A percentile compares a stretch with the other conserved stretches of the same genome.
Evolutionary conservation across 2,113 vertebrate species (phyloP).

Genomic region (Corvus hawaiiensis): DNA sequence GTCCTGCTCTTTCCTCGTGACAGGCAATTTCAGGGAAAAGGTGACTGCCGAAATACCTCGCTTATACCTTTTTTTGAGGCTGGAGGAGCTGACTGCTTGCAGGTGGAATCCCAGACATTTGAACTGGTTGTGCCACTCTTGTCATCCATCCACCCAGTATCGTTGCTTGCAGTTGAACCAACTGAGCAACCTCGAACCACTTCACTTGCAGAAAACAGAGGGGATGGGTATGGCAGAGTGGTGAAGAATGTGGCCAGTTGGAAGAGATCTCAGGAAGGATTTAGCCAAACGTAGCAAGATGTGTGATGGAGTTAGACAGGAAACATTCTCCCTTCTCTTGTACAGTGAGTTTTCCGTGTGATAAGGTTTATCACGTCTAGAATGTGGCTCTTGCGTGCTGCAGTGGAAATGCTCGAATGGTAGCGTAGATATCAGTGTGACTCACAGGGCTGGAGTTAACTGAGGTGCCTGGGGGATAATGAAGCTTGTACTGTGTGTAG

Average conservation of each 20-base stretch:
- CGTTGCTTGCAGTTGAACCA: not conserved
- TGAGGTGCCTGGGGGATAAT: not conserved
- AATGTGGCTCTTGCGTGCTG: not conserved
- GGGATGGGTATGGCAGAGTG: not conserved
- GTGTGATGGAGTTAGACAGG: not conserved
- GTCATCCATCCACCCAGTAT: not conserved
- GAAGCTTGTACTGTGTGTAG: not conserved
- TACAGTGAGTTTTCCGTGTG: not conserved
- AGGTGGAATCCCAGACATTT: not conserved
- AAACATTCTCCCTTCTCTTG: not conserved
- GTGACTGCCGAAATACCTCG: not conserved
- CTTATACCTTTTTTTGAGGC: not conserved
- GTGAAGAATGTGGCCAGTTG: not conserved
- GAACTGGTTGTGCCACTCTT: not conserved
- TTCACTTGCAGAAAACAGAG: not conserved
- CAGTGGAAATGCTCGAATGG: not conserved
- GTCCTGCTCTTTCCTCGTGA: not conserved
- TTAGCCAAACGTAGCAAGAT: not conserved
- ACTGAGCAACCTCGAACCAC: not conserved
- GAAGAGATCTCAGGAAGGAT: not conserved
- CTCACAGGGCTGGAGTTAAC: not conserved
- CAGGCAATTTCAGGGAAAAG: not conserved
- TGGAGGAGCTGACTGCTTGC: not conserved
- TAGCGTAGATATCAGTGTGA: not conserved
- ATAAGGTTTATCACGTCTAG: not conserved